Evolutionary conservation across 2,888 invertebrate species (phyloP).

Genomic region (Gryllus longicercus): DNA sequence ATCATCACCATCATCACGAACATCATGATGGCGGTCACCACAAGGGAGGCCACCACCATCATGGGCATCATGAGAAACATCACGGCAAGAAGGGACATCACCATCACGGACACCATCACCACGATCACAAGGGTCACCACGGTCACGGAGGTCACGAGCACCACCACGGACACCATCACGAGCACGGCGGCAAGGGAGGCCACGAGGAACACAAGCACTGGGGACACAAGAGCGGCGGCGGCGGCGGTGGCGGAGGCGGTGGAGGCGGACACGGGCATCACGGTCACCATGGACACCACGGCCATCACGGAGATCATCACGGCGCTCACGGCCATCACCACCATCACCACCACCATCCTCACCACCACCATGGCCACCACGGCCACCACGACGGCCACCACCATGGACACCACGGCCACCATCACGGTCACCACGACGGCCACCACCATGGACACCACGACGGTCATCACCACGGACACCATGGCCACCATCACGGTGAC

Average conservation of each 20-base stretch:
- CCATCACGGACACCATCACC: conserved; percentile 75
- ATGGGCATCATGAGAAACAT: conserved; percentile 70
- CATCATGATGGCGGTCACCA: conserved; percentile 78
- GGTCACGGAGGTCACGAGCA: conserved; percentile 72
- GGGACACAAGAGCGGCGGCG: conserved; percentile 48
- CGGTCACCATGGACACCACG: no score
- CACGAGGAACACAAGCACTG: conserved; percentile 68
- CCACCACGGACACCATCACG: conserved; percentile 69
- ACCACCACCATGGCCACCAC: no score
- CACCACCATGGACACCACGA: no score
- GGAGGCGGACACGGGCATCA: no score
- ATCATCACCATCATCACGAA: conserved; percentile 70
- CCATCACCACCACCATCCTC: neutral
- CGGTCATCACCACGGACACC: no score
- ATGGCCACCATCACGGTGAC: no score
- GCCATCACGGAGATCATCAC: conserved; percentile 46
- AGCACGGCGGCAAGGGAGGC: conserved; percentile 75
- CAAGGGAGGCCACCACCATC: conserved; percentile 77
- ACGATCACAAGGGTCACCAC: conserved; percentile 77
- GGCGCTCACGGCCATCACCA: conserved; percentile 40
- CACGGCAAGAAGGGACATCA: conserved; percentile 77
- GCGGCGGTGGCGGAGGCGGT: no score
- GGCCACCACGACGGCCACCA: no score
- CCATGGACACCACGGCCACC: no score
- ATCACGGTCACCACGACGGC: no score